phyloP scores from a whole-genome alignment of 1,140 invertebrate genomes.

The Philopotamus ludificatus region DNA sequence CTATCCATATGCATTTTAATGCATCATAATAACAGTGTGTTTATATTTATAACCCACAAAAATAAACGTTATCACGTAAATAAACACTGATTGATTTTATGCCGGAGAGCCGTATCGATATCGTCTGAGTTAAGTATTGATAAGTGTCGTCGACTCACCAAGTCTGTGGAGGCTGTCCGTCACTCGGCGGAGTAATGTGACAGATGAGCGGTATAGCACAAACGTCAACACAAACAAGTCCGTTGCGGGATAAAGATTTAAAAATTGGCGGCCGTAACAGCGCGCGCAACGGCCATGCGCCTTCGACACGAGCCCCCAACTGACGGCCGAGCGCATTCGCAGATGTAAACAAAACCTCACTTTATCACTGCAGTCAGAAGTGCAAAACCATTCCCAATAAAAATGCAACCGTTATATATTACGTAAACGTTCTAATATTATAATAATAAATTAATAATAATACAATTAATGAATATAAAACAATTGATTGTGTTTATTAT shows the following conservation, averaged over 20 bases:
- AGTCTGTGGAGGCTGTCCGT: background rate
- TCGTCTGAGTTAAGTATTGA: background rate
- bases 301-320: background rate
- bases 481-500: background rate
- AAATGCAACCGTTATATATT: background rate
- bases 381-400: background rate
- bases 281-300: background rate
- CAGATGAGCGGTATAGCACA: background rate
- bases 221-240: background rate
- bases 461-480: background rate
- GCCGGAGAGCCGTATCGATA: background rate
- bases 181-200: background rate
- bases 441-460: background rate
- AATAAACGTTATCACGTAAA: no score
- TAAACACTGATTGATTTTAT: background rate
- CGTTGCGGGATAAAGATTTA: background rate
- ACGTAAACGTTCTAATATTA: background rate
- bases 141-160: background rate
- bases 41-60: no score
- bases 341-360: constrained; percentile 7
- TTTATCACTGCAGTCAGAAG: constrained; percentile 11
- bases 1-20: no score
- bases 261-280: background rate
- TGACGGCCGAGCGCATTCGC: constrained; percentile 9
- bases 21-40: no score